A percentile compares a stretch with the other conserved stretches of the same genome.
These are phyloP conservation scores for Drosophila virilis DNA, from an alignment of 1,140 invertebrate species.

Conservation along the genomic window DNA sequence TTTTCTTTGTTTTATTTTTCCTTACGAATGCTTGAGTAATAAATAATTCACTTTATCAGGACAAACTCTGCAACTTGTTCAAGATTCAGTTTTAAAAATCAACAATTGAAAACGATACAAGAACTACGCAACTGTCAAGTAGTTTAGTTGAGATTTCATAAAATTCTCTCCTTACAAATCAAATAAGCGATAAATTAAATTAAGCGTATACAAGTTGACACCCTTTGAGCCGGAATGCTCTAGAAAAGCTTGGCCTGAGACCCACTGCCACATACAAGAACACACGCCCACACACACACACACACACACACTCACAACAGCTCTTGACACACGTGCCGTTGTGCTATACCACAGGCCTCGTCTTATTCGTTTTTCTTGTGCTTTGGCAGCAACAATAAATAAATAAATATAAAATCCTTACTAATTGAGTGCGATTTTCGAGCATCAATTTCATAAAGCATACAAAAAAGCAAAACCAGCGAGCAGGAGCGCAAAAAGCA, in stretches of 20 bases:
- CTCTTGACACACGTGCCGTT: constrained; percentile 55
- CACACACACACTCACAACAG: not conserved
- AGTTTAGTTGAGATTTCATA: constrained; percentile 31
- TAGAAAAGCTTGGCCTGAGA: constrained; percentile 35
- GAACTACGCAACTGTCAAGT: constrained; percentile 16
- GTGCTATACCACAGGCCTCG: constrained; percentile 4
- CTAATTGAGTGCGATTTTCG: constrained; percentile 81
- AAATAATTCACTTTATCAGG: not conserved
- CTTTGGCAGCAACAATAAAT: constrained; percentile 60
- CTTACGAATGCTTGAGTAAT: not conserved
- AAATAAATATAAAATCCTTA: constrained; percentile 80
- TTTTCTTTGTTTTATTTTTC: not conserved
- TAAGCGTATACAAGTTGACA: constrained; percentile 67
- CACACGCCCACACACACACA: constrained; percentile 6
- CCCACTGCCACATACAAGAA: not conserved
- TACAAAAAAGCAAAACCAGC: constrained; percentile 42
- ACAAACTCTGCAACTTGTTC: not conserved
- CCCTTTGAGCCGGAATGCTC: constrained; percentile 59
- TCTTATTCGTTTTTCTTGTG: constrained; percentile 15
- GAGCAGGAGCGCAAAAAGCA: constrained; percentile 35
- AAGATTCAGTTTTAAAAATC: constrained; percentile 14
- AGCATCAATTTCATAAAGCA: constrained; percentile 80
- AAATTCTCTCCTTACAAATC: constrained; percentile 42
- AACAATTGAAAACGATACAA: constrained; percentile 8
- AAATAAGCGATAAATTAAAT: constrained; percentile 66